Evolutionary conservation across 1,140 invertebrate species (phyloP), one percentile per base, ranked within the genome.

Genomic region (Drosophila gunungcola): DNA sequence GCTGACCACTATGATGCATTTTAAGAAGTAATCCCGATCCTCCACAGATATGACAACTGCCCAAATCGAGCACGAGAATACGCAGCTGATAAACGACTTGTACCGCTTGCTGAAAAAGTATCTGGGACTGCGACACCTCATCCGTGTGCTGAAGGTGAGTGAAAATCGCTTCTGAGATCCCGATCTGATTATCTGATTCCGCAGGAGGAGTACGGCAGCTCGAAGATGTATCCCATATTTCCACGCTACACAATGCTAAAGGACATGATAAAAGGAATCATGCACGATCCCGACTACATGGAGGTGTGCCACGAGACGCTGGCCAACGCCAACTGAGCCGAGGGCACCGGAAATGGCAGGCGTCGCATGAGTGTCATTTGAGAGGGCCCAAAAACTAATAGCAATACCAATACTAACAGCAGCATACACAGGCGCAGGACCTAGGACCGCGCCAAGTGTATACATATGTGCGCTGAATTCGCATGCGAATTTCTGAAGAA

Each of bases 231-330:
- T 92, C 97, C 97, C 41, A 97, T 98, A 93, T 96, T 98, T 85
- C 97, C 97, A 12, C 95, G 97, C 48, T 98, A 98, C 94, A 96
- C 96, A 48, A 97, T 98, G 94, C 94, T 98, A 52, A 98, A 98
- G 93, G 97, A 98, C 90, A 97, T 98, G 97, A 98, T 98, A 91
- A 98, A 98, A 93, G 96, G 97, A 89, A 97, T 98, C 78, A 97
- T 98, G 95, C 95, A 97, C 79, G 96, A 98, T 93, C 97, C 97
- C 5, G 96, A 97, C 93, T 98, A 98, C 93, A 97, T 98, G 96
- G 97, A 98, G 93, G 97, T 98, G 48, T 98, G 97, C 93, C 97
- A 98, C 92, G 97, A 98, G 93, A 91, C 84, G 32, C 62, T 89
- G 84, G 85, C 85, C 85, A 89, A 90, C 85, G 86, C 85, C 85